Base-by-base conservation (phyloP, 2,888 invertebrate species). In the Phytoseiulus persimilis region DNA sequence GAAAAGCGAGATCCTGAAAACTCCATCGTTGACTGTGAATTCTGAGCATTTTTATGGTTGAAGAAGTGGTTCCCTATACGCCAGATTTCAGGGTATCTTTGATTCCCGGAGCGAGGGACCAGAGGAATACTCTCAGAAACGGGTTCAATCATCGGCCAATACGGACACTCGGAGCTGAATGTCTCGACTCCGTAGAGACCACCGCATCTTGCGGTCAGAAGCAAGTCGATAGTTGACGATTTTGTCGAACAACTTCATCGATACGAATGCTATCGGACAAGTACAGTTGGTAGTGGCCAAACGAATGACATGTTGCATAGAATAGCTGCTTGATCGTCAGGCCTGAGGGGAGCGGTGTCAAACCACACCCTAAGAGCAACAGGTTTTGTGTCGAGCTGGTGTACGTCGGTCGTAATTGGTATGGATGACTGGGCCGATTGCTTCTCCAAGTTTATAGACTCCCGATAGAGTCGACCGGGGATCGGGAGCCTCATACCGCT, bases 311-410 rank as follows among this genome's bases (percentile, higher is more conserved):
- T 65, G 65, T 28, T 65, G 23, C 9, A 14, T 28, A 28, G 65
- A 14, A 2, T 28, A 65, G 65, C 18, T 65, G 65, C 65, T 65
- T 65, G 65, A 23, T 28, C 18, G 65, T 65, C 65, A 28, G 65
- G 14, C 65, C 18, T 23, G 28, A 65, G 5, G 18, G 23, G 65
- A 65, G 65, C 65, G 65, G 65, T 28, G 65, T 65, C 65, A 65
- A 65, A 65, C 65, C 65, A 65, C 65, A 65, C 65, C 65, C 65
- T 65, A 65, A 65, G 65, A 65, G 65, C 65, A 65, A 65, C 65
- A 65, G 65, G 65, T 65, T 65, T 28, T 23, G 65, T 65, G 65
- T 65, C 65, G 65, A 65, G 65, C 11, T 65, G 65, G 65, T 65
- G 65, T 65, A 65, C 65, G 65, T 14, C 28, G 65, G 65, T 65